Conservation (phyloP, 2,888 invertebrate species). For the Tetramorium bicarinatum region DNA sequence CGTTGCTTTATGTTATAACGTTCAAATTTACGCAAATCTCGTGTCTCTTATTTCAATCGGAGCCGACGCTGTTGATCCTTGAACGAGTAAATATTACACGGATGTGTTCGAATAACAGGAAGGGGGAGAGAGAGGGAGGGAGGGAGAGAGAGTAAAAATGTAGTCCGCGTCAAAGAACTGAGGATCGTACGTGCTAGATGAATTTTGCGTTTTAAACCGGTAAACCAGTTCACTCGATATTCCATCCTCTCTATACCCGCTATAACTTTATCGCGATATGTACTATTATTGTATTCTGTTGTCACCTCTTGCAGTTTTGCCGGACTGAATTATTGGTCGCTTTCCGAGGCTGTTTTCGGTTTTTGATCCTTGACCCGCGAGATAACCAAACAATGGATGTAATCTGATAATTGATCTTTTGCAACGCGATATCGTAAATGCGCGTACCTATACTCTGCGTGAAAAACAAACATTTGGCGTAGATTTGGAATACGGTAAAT, state of each 20-base stretch:
- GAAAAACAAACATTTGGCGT: slow-evolving; percentile 44
- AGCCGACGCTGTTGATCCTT: slow-evolving; percentile 48
- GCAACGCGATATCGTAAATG: slow-evolving; percentile 34
- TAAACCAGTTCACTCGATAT: slow-evolving; percentile 62
- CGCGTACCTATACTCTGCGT: slow-evolving; percentile 12
- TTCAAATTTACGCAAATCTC: slow-evolving; percentile 29
- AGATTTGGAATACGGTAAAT: slow-evolving; percentile 20
- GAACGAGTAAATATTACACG: slow-evolving; percentile 48
- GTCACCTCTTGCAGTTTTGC: slow-evolving; percentile 51
- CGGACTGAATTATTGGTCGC: slow-evolving; percentile 42
- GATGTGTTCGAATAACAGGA: slow-evolving; percentile 42
- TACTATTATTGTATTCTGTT: slow-evolving; percentile 60
- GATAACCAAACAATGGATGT: slow-evolving; percentile 42
- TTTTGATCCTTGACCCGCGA: slow-evolving; percentile 51
- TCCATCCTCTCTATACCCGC: slow-evolving; percentile 46
- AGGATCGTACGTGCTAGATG: slow-evolving; percentile 53
- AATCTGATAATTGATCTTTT: slow-evolving; percentile 53
- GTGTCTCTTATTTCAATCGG: slow-evolving; percentile 43
- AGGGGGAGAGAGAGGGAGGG: background rate
- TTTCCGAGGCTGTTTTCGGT: slow-evolving; percentile 46
- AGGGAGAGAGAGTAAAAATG: slow-evolving; percentile 40
- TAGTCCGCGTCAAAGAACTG: slow-evolving; percentile 55
- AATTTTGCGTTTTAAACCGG: slow-evolving; percentile 60
- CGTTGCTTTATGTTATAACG: slow-evolving; percentile 9
- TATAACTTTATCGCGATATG: slow-evolving; percentile 61